A percentile compares a stretch with the other conserved stretches of the same genome.
phyloP scores from a whole-genome alignment of 2,888 invertebrate genomes.

The Pemphredon lugubris region DNA sequence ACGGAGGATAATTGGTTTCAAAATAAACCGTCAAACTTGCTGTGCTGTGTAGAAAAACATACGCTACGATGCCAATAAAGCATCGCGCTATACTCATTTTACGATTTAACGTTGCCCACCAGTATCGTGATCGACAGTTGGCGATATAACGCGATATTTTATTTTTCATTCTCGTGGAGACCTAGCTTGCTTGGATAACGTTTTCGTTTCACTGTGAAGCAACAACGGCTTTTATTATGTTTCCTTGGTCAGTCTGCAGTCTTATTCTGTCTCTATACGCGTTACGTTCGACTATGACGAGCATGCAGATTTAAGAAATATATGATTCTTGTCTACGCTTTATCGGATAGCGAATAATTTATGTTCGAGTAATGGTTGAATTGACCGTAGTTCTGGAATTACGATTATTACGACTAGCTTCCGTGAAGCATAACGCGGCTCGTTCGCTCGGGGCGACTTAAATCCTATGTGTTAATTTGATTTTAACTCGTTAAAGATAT shows the following conservation, averaged over 20 bases:
- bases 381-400: slow-evolving; percentile 6
- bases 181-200: background rate
- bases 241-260: slow-evolving; percentile 15
- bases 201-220: background rate
- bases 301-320: slow-evolving; percentile 21
- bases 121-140: background rate
- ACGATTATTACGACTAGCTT: background rate
- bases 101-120: background rate
- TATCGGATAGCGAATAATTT: background rate
- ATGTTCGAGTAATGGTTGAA: background rate
- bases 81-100: background rate
- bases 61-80: slow-evolving; percentile 13
- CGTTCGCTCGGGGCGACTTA: no score
- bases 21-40: slow-evolving; percentile 43
- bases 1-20: slow-evolving; percentile 48
- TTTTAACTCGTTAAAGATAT: slow-evolving; percentile 2
- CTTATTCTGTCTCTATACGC: slow-evolving; percentile 6
- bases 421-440: background rate
- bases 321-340: background rate
- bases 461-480: no score
- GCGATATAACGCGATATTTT: background rate
- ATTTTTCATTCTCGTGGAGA: background rate
- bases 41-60: slow-evolving; percentile 1
- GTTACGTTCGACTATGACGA: slow-evolving; percentile 7
- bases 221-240: slow-evolving; percentile 19